Conservation (phyloP, 2,888 invertebrate species). For the Penaeus monodon region DNA sequence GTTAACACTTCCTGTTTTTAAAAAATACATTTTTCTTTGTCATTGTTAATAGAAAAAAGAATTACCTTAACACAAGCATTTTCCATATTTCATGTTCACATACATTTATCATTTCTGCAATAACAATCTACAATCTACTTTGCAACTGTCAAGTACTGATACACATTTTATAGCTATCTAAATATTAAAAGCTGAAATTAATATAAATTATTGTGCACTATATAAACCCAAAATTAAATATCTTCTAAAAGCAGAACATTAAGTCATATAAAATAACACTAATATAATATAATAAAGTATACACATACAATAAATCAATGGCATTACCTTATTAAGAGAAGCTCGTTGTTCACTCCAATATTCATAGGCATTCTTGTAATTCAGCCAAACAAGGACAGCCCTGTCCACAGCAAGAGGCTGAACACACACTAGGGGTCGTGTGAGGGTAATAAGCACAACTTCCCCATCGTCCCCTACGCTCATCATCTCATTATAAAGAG, state of each 20-base stretch:
- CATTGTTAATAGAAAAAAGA: neutral
- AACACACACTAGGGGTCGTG: constrained; percentile 93
- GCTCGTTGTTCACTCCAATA: constrained; percentile 98
- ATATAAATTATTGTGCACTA: too few species aligned
- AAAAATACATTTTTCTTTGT: neutral
- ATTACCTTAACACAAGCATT: neutral
- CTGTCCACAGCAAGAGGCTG: constrained; percentile 98
- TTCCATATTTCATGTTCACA: too few species aligned
- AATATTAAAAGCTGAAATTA: too few species aligned
- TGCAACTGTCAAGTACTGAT: neutral
- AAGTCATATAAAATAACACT: too few species aligned
- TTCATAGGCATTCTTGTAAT: constrained; percentile 99
- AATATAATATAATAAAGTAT: too few species aligned
- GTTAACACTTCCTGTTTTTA: constrained; percentile 69
- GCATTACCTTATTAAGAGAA: constrained; percentile 90
- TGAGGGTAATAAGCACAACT: constrained; percentile 87
- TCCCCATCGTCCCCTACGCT: constrained; percentile 70
- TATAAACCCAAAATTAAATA: too few species aligned
- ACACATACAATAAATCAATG: neutral
- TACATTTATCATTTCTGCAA: neutral
- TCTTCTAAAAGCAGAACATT: too few species aligned
- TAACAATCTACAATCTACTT: constrained; percentile 66
- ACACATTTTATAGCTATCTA: constrained; percentile 75
- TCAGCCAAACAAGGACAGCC: constrained; percentile 97
- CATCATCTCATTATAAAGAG: constrained; percentile 90